A percentile compares a stretch with the other conserved stretches of the same genome.
phyloP scores from a whole-genome alignment of 2,888 invertebrate species.

The Melieria picta region DNA sequence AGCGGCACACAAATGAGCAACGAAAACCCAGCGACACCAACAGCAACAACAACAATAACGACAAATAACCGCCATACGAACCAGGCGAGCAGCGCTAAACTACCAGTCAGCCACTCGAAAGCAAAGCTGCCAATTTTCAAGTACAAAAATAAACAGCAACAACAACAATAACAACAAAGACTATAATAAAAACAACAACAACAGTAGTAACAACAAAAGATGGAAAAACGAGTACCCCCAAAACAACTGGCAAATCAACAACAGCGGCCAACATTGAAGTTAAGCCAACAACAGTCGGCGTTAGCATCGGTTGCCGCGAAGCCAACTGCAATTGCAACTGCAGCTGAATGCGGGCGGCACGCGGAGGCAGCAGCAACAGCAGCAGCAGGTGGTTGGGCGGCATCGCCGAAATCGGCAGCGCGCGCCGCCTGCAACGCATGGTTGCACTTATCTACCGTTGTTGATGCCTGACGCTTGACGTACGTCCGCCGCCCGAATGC shows the following conservation, averaged over 20 bases:
- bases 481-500: neutral
- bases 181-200: conserved; percentile 8
- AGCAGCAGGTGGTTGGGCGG: no score
- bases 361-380: no score
- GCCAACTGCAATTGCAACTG: conserved; percentile 27
- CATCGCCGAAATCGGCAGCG: no score
- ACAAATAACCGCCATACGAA: conserved; percentile 18
- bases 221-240: conserved; percentile 33
- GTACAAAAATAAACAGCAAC: conserved; percentile 20
- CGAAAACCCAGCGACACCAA: conserved; percentile 5
- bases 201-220: conserved; percentile 9
- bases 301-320: conserved; percentile 17
- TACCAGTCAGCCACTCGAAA: conserved; percentile 39
- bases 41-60: conserved; percentile 34
- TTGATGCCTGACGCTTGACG: conserved; percentile 21
- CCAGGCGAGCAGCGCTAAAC: conserved; percentile 40
- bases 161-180: conserved; percentile 6
- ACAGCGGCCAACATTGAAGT: conserved; percentile 24
- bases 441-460: conserved; percentile 33
- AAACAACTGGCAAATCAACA: conserved; percentile 25
- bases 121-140: conserved; percentile 20
- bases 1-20: neutral
- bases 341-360: conserved; percentile 1
- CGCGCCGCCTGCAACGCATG: conserved; percentile 20
- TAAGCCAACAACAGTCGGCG: conserved; percentile 19